Evolutionary conservation across 2,797 vertebrate species (phyloP).

Genomic region (Benthosema pterotum): DNA sequence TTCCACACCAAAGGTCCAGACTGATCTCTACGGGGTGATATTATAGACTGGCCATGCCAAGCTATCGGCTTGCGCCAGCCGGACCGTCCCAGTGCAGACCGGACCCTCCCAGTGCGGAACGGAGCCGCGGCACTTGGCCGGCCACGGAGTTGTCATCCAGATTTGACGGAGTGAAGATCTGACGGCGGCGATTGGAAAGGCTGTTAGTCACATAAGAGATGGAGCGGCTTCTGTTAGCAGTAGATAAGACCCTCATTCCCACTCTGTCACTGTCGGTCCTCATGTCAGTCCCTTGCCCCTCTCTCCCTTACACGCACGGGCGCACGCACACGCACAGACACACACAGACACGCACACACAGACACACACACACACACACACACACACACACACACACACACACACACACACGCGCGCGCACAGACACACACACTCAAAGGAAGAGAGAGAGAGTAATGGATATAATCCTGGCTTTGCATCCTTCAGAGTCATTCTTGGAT

Average conservation of each 20-base stretch:
- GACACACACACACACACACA: not conserved
- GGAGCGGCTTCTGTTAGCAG: conserved; percentile 42
- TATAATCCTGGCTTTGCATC: no score
- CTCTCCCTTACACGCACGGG: not conserved
- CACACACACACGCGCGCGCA: not conserved
- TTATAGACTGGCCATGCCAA: no score
- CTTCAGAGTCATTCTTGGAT: not conserved
- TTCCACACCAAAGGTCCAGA: no score
- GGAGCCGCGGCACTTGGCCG: no score
- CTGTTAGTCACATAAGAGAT: conserved; percentile 27
- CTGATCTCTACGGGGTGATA: no score
- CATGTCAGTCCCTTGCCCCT: not conserved
- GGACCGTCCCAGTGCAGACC: no score
- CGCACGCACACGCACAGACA: not conserved
- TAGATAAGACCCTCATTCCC: conserved; percentile 38
- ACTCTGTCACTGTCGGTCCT: not conserved
- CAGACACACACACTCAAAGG: not conserved
- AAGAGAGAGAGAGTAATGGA: no score
- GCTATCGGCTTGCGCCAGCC: no score
- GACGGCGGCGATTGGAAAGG: conserved; percentile 24
- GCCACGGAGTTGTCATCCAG: conserved; percentile 1
- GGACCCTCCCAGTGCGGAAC: no score
- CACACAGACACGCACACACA: not conserved
- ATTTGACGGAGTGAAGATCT: conserved; percentile 13
- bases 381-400: not conserved